Evolutionary conservation across 1,140 invertebrate genomes (phyloP).

Genomic region (Drosophila nebulosa): DNA sequence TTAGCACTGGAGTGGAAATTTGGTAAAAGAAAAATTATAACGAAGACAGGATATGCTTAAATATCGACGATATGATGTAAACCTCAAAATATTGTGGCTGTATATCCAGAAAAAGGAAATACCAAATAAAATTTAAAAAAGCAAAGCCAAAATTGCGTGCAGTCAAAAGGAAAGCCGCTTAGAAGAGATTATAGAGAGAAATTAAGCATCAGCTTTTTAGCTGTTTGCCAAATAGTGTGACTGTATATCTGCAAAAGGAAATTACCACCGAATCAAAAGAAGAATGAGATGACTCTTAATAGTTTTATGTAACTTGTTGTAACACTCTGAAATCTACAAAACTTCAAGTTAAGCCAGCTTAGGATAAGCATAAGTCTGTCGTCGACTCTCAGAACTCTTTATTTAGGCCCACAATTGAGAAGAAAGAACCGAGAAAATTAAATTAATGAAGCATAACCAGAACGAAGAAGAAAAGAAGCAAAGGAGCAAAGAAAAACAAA

Average conservation of each 20-base stretch:
- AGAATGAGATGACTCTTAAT: too few relatives aligned
- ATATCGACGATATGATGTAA: background rate
- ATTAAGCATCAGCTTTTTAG: too few relatives aligned
- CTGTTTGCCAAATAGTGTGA: too few relatives aligned
- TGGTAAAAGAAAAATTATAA: background rate
- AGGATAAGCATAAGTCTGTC: slow-evolving; percentile 60
- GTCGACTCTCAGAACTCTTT: slow-evolving; percentile 10
- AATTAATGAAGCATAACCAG: slow-evolving; percentile 70
- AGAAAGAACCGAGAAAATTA: slow-evolving; percentile 55
- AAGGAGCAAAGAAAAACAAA: slow-evolving; percentile 8
- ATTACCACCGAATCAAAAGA: too few relatives aligned
- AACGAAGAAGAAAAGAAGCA: slow-evolving; percentile 16
- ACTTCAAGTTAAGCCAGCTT: background rate
- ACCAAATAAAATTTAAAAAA: background rate
- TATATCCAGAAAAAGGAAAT: background rate
- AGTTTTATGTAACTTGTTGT: background rate
- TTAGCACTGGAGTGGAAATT: background rate
- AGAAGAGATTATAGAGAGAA: too few relatives aligned
- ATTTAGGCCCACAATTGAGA: background rate
- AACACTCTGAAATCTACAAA: slow-evolving; percentile 5
- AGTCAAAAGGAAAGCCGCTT: too few relatives aligned
- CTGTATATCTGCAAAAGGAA: too few relatives aligned
- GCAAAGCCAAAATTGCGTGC: background rate
- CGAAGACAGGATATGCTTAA: background rate
- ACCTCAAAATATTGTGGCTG: background rate